Conservation (phyloP, 37 sponge, comb jelly and placozoan species). For the Ianthella basta region DNA sequence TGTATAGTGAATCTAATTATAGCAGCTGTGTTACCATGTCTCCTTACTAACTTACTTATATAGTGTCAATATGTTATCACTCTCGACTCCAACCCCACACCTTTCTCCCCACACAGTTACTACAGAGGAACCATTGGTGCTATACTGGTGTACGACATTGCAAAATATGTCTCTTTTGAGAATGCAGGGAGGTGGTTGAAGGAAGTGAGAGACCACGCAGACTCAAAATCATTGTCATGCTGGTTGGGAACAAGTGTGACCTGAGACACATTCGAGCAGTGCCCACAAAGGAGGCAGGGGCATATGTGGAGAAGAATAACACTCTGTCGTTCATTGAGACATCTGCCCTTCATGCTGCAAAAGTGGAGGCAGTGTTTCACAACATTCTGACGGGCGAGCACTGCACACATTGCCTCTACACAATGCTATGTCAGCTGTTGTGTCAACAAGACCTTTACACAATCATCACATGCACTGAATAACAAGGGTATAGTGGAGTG, state of each 20-base stretch:
- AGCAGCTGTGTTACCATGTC: too few species aligned
- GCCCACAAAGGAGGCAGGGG: conserved; percentile 26
- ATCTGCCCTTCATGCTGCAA: conserved; percentile 93
- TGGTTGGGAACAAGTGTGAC: conserved; percentile 71
- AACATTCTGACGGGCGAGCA: conserved; percentile 86
- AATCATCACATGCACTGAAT: too few species aligned
- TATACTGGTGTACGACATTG: too few species aligned
- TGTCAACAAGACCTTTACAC: too few species aligned
- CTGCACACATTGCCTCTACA: background rate
- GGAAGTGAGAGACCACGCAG: conserved; percentile 64
- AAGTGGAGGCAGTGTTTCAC: conserved; percentile 95
- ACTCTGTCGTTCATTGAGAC: conserved; percentile 95
- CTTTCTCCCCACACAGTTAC: too few species aligned
- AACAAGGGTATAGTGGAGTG: too few species aligned
- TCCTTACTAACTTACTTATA: too few species aligned
- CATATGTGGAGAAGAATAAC: conserved; percentile 83
- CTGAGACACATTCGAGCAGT: conserved; percentile 53
- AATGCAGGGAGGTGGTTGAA: conserved; percentile 66
- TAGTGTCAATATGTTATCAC: too few species aligned
- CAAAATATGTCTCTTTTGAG: conserved; percentile 61
- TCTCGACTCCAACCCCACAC: too few species aligned
- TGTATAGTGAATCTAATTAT: too few species aligned
- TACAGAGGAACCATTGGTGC: too few species aligned
- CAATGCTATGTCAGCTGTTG: too few species aligned
- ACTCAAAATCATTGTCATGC: conserved; percentile 52